These are phyloP conservation scores for Urocolius indicus DNA, from an alignment of 2,113 vertebrate species.

Conservation along the genomic window DNA sequence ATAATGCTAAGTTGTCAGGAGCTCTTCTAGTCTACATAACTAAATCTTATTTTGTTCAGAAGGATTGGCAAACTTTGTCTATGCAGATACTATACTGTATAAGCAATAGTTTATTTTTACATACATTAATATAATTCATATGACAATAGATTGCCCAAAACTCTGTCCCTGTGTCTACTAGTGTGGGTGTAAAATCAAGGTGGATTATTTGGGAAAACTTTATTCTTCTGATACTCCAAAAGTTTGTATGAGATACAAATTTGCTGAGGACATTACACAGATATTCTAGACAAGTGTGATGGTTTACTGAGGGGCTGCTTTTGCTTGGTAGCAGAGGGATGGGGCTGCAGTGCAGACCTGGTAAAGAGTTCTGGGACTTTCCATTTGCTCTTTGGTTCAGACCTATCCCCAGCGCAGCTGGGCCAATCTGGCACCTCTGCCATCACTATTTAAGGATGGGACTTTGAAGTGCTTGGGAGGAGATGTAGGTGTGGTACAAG, in stretches of 20 bases:
- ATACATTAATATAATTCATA: not conserved
- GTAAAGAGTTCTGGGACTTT: too few species aligned
- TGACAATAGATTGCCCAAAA: not conserved
- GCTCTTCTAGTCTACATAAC: not conserved
- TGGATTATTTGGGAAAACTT: not conserved
- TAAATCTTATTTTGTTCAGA: not conserved
- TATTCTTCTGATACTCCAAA: not conserved
- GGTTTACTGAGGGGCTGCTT: too few species aligned
- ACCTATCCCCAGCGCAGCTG: too few species aligned
- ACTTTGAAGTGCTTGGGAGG: too few species aligned
- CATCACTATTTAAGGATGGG: too few species aligned
- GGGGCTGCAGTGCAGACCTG: too few species aligned
- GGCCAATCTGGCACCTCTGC: too few species aligned
- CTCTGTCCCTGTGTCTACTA: accelerated
- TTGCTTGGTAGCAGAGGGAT: too few species aligned
- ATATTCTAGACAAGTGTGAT: not conserved
- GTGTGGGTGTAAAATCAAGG: not conserved
- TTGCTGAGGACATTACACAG: not conserved
- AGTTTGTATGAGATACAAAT: not conserved
- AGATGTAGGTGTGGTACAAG: too few species aligned
- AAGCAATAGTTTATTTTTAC: not conserved
- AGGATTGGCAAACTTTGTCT: not conserved
- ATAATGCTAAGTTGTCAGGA: not conserved
- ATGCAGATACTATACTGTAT: not conserved
- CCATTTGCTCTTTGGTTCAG: too few species aligned